Conservation (phyloP, 2,797 vertebrate genomes). For the Galaxias olidus region DNA sequence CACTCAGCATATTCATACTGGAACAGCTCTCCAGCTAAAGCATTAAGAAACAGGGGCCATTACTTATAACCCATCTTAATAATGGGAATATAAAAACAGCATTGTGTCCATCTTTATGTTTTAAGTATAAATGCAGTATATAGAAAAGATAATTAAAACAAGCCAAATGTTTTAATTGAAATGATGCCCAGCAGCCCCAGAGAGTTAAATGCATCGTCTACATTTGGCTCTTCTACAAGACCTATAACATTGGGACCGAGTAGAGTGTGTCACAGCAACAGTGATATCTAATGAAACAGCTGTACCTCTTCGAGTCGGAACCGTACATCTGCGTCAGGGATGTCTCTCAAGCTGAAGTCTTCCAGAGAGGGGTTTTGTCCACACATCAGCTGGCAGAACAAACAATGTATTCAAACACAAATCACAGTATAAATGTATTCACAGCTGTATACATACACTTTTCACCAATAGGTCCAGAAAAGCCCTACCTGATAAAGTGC, state of each 20-base stretch:
- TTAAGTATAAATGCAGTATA: too few relatives aligned
- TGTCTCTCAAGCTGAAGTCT: slow-evolving; percentile 60
- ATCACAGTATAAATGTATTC: neutral
- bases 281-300: too few relatives aligned
- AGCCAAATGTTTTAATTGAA: too few relatives aligned
- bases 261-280: too few relatives aligned
- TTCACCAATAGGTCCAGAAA: neutral
- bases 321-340: slow-evolving; percentile 57
- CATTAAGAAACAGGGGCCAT: neutral
- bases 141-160: too few relatives aligned
- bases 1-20: slow-evolving; percentile 44
- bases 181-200: too few relatives aligned
- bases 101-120: too few relatives aligned
- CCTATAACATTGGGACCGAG: too few relatives aligned
- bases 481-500: slow-evolving; percentile 57
- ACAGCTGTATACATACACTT: neutral
- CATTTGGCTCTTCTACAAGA: too few relatives aligned
- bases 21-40: slow-evolving; percentile 45
- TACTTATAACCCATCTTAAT: too few relatives aligned
- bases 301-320: slow-evolving; percentile 59
- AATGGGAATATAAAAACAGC: too few relatives aligned
- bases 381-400: slow-evolving; percentile 64
- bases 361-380: slow-evolving; percentile 47
- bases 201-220: too few relatives aligned
- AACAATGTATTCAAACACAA: neutral